Evolutionary conservation across 2,113 vertebrate genomes (phyloP).

Genomic region (Corvus hawaiiensis): DNA sequence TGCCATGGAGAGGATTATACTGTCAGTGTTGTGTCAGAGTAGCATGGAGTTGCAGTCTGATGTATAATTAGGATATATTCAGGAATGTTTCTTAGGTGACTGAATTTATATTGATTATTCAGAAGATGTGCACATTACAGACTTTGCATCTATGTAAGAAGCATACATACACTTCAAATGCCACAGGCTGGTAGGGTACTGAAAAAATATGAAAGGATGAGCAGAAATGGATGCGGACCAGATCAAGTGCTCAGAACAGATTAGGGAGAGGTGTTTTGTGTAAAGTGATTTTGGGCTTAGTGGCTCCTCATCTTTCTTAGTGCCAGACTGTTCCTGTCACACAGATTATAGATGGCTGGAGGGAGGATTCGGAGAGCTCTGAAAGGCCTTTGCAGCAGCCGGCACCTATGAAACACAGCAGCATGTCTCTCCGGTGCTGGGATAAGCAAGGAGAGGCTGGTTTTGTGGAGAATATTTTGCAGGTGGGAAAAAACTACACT

Average conservation of each 20-base stretch:
- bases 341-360: conserved; percentile 4
- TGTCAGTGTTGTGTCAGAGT: background rate
- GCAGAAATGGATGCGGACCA: background rate
- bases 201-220: background rate
- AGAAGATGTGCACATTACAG: background rate
- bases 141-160: background rate
- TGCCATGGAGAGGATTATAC: background rate
- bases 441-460: background rate
- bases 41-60: background rate
- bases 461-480: background rate
- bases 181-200: background rate
- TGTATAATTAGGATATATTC: conserved; percentile 12
- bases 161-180: background rate
- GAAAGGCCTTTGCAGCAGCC: background rate
- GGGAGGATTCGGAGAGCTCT: background rate
- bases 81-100: background rate
- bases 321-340: background rate
- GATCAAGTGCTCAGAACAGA: background rate
- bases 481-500: background rate
- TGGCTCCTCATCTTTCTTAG: background rate
- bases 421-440: accelerated
- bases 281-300: conserved; percentile 16
- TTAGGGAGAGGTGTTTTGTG: background rate
- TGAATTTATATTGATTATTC: conserved; percentile 11
- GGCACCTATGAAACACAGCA: background rate